Evolutionary conservation across 2,888 invertebrate genomes (phyloP), one percentile per base, ranked within the genome.

Genomic region (Rhagonycha lutea): DNA sequence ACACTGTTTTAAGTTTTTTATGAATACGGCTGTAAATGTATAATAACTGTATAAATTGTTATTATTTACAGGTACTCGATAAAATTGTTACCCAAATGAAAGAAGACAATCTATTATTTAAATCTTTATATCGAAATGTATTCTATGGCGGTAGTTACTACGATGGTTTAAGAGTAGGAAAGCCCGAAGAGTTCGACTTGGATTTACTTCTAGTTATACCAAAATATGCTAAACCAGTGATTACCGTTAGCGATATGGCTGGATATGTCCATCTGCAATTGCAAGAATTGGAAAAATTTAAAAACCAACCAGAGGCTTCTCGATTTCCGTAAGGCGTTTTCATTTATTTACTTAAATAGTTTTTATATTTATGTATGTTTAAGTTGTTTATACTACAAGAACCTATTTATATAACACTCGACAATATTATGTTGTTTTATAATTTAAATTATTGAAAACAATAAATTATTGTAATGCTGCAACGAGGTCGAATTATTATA

Each of bases 181-280:
- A 89, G 73, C 90, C 92, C 14, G 89, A 91, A 77, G 92, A 92
- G 81, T 92, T 89, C 80, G 92, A 92, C 81, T 87, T 92, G 83
- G 91, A 92, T 85, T 86, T 92, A 5, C 87, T 91, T 3, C 88
- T 92, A 67, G 86, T 88, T 0, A 82, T 92, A 14, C 91, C 92
- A 3, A 85, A 85, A 11, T 83, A 89, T 12, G 87, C 88, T 71
- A 86, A 86, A 61, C 88, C 89, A 28, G 82, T 83, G 63, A 60
- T 86, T 18, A 78, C 73, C 11, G 78, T 78, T n/a, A 81, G 82
- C 12, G 79, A 84, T 28, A 76, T 78, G 72, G 89, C 90, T 0
- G 91, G 90, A 14, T 91, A 88, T 80, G 88, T 91, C 0, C 86
- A 87, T 67, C 80, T 90, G 24, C 87, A 87, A 76, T 87, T 90